Evolutionary conservation across 2,113 vertebrate genomes (phyloP), one percentile per base, ranked within the genome.

Genomic region (Hylia prasina): DNA sequence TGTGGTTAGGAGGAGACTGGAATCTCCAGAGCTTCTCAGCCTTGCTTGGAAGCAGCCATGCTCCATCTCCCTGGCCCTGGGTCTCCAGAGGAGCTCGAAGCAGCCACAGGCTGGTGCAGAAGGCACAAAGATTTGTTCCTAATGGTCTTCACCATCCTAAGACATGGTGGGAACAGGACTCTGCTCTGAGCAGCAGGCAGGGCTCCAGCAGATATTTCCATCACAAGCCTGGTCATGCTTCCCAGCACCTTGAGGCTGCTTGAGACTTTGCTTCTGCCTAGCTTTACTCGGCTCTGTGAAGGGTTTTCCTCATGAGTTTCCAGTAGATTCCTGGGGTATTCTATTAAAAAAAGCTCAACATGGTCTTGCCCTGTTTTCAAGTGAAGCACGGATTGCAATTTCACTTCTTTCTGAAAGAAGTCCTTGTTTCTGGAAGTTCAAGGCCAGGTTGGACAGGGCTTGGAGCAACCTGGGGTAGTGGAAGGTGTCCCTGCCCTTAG

Each of bases 71-170:
- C 23, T 22, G 7, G 13, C 8, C 15, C 20, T 2, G 3, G n/a
- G 12, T 45, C 28, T 82, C 65, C 31, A 5, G 58, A 30, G 69
- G 44, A 69, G 22, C n/a, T 65, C 57, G 70, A 51, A 72, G 53
- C 30, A 61, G 80, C 30, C 66, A 80, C 45, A 20, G 44, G 21
- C 35, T 40, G 53, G 31, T 61, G 48, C 28, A 37, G 53, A 58
- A 50, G 28, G 9, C 2, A 1, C 0, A 0, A 42, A 58, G 13
- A 22, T 30, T 42, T 54, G 37, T 71, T n/a, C 42, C 28, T 85
- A 33, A 45, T 2, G 5, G 5, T 51, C 27, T 22, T 72, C 13
- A 1, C 42, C 15, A 15, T 19, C 22, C 5, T 1, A 64, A 63
- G n/a, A 16, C n/a, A 35, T 0, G 6, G 27, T 53, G 44, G 51